These are phyloP conservation scores for Desmophyllum pertusum DNA, from an alignment of 92 coral and sea anemone genomes.

Conservation along the genomic window DNA sequence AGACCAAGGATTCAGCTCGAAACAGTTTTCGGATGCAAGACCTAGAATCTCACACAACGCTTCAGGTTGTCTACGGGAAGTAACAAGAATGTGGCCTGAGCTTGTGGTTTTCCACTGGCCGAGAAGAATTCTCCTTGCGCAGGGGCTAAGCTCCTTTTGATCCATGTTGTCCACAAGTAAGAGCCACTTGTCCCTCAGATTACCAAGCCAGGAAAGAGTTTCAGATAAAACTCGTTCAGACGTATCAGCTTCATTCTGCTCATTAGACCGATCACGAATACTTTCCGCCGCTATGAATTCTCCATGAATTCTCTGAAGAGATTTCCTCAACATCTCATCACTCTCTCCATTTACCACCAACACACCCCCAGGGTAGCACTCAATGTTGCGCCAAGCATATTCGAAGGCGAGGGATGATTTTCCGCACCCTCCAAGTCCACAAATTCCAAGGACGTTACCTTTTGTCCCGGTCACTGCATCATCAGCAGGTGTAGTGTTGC, in stretches of 20 bases:
- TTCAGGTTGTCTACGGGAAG: too few relatives aligned
- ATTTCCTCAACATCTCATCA: too few relatives aligned
- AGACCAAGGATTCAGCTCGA: constrained; percentile 40
- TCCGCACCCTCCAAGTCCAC: too few relatives aligned
- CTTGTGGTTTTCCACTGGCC: constrained; percentile 71
- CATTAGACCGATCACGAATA: too few relatives aligned
- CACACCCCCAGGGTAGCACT: too few relatives aligned
- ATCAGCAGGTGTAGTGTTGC: not conserved
- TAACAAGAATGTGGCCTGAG: constrained; percentile 63
- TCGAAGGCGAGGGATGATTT: constrained; percentile 65
- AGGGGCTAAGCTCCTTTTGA: too few relatives aligned
- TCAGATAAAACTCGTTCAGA: constrained; percentile 41
- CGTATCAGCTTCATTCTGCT: not conserved
- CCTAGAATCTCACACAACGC: constrained; percentile 43
- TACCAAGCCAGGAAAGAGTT: constrained; percentile 61
- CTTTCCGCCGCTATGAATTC: too few relatives aligned
- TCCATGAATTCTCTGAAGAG: not conserved
- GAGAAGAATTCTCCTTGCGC: constrained; percentile 42
- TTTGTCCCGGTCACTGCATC: not conserved
- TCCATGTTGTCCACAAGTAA: too few relatives aligned
- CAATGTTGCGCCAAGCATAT: constrained; percentile 36
- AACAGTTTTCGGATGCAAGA: constrained; percentile 39
- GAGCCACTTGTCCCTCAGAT: too few relatives aligned
- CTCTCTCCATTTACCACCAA: too few relatives aligned
- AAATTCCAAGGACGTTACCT: constrained; percentile 20